Base-by-base conservation (phyloP, 64 coral and sea anemone genomes). In the Platygyra sinensis region DNA sequence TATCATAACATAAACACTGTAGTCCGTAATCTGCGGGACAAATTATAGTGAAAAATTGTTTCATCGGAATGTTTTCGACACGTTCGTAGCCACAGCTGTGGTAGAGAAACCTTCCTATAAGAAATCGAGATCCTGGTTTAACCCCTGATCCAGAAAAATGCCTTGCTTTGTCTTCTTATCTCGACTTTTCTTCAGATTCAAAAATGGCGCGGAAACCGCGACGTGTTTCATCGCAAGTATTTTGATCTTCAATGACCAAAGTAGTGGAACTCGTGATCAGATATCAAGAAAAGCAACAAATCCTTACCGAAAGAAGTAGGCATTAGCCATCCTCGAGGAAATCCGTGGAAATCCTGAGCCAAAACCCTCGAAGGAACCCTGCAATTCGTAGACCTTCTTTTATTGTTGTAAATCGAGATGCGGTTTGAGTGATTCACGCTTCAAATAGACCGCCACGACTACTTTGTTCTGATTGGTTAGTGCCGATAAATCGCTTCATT, bases 401-500 rank as follows among this genome's bases (percentile, higher is more conserved):
- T 92, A 87, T 92, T 92, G 90, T 80, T 86, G 82, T 72, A 76
- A 87, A 77, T 76, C 60, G 73, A 86, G 73, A 78, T 76, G 82
- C 81, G 81, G 81, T 85, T 87, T 86, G 74, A 72, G 60, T 76
- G 32, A 87, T 72, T 81, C 73, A 79, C 90, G 76, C 90, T 96
- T 96, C 95, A 96, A 96, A 96, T 94, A 75, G 88, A 89, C 95
- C 95, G 95, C 95, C 91, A 96, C 92, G 55, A 79, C 39, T 25
- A 31, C 88, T 94, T 8, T 76, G 20, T 76, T 78, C 83, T 96
- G 91, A 96, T 96, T 96, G 95, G 95, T 64, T 90, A 4, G 38
- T 27, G 20, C 16, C 30, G 25, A 90, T 30, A 79, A 74, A 69
- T 88, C 33, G 82, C 29, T 27, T 75, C 22, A 71, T 88, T 75